phyloP scores from a whole-genome alignment of 2,113 vertebrate genomes.

The Girardinichthys multiradiatus region DNA sequence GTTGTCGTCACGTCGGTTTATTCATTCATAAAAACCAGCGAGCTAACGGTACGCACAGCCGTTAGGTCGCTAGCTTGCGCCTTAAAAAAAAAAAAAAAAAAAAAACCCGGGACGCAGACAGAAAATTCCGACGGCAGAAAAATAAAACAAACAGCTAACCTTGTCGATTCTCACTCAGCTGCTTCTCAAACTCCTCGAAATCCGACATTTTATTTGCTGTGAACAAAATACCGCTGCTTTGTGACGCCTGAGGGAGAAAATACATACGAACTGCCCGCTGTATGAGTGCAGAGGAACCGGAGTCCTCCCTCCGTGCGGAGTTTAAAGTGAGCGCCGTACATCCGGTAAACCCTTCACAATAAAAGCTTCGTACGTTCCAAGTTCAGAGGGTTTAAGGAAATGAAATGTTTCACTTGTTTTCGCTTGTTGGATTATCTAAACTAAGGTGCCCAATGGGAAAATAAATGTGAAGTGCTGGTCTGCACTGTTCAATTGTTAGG shows the following conservation, averaged over 20 bases:
- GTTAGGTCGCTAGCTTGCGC: conserved; percentile 31
- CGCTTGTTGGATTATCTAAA: no score
- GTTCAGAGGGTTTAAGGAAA: no score
- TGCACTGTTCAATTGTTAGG: no score
- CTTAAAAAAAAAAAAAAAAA: conserved; percentile 3
- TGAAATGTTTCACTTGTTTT: no score
- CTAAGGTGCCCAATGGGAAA: no score
- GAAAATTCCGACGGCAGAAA: background rate
- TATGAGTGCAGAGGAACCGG: conserved; percentile 19
- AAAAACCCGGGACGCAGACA: background rate
- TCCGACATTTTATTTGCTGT: conserved; percentile 70
- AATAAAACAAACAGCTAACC: conserved; percentile 59
- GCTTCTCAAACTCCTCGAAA: conserved; percentile 84
- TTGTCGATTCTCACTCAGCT: conserved; percentile 81
- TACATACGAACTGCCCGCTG: background rate
- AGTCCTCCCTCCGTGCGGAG: background rate
- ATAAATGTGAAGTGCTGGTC: no score
- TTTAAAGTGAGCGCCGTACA: background rate
- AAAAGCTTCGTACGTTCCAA: conserved; percentile 3
- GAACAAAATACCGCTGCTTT: background rate
- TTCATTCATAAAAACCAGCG: conserved; percentile 42
- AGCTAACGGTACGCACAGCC: conserved; percentile 19
- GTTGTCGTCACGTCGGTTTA: conserved; percentile 11
- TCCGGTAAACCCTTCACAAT: conserved; percentile 44
- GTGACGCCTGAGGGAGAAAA: background rate